phyloP scores from a whole-genome alignment of 2,888 invertebrate genomes.

The Trissolcus brochymenae region DNA sequence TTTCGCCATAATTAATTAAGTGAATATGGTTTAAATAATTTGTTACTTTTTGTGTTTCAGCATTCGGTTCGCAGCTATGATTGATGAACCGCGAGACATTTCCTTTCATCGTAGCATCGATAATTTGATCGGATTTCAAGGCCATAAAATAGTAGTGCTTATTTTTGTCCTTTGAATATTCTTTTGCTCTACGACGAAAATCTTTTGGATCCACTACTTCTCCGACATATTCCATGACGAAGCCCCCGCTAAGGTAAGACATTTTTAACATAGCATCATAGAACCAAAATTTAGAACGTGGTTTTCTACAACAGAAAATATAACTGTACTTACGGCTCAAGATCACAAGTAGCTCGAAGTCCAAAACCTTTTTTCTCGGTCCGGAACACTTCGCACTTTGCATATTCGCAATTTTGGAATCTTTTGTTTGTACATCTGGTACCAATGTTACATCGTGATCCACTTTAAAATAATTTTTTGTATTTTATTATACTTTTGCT shows the following conservation, averaged over 20 bases:
- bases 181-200: conserved; percentile 91
- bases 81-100: conserved; percentile 98
- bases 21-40: neutral
- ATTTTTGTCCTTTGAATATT: conserved; percentile 93
- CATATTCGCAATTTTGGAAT: conserved; percentile 92
- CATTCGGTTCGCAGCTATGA: conserved; percentile 99
- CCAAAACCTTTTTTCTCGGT: conserved; percentile 98
- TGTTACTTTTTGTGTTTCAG: conserved; percentile 92
- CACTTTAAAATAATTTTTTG: conserved; percentile 80
- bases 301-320: no score
- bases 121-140: conserved; percentile 92
- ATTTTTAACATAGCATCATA: neutral
- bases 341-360: conserved; percentile 85
- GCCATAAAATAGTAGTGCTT: conserved; percentile 99
- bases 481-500: neutral
- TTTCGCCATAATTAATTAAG: neutral
- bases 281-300: neutral
- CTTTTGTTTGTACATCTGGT: conserved; percentile 95
- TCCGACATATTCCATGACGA: conserved; percentile 99
- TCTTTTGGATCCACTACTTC: conserved; percentile 95
- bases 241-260: conserved; percentile 84
- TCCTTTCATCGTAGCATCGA: conserved; percentile 97
- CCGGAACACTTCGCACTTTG: conserved; percentile 89
- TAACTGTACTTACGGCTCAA: conserved; percentile 81
- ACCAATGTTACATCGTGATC: conserved; percentile 91